Evolutionary conservation across 2,888 invertebrate genomes (phyloP).

Genomic region (Slavum lentiscoides): DNA sequence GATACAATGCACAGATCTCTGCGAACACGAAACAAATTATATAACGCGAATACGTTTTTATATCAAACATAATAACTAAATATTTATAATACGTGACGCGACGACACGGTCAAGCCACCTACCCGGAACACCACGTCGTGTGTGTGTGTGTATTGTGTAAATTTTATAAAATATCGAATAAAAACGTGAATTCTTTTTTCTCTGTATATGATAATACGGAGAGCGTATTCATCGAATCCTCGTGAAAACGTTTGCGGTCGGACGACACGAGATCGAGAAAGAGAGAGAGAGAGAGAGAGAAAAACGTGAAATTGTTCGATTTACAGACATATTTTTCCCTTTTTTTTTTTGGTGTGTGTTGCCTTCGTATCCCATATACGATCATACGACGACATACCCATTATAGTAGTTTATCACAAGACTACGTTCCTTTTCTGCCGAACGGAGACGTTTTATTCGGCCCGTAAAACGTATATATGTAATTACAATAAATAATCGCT

Average conservation of each 20-base stretch:
- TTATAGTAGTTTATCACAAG: neutral
- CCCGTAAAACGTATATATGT: too few relatives aligned
- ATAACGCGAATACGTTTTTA: too few relatives aligned
- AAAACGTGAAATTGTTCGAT: constrained; percentile 13
- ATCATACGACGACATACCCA: neutral
- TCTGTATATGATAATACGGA: neutral
- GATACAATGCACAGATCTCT: too few relatives aligned
- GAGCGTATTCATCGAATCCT: neutral
- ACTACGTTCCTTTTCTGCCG: neutral
- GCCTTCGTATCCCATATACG: neutral
- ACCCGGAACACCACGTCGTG: too few relatives aligned
- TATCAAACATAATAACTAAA: too few relatives aligned
- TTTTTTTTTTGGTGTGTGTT: neutral
- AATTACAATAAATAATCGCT: too few relatives aligned
- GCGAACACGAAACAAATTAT: too few relatives aligned
- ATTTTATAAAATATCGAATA: neutral
- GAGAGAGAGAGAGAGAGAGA: too few relatives aligned
- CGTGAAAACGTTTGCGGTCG: constrained; percentile 6
- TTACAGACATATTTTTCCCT: constrained; percentile 13
- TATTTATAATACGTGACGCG: too few relatives aligned
- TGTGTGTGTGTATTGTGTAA: too few relatives aligned
- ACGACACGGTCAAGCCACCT: too few relatives aligned
- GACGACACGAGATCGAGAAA: too few relatives aligned
- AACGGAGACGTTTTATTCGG: neutral
- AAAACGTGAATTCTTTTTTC: neutral